Base-by-base conservation (phyloP, 2,113 vertebrate species). In the Cranoglanis bouderius region DNA sequence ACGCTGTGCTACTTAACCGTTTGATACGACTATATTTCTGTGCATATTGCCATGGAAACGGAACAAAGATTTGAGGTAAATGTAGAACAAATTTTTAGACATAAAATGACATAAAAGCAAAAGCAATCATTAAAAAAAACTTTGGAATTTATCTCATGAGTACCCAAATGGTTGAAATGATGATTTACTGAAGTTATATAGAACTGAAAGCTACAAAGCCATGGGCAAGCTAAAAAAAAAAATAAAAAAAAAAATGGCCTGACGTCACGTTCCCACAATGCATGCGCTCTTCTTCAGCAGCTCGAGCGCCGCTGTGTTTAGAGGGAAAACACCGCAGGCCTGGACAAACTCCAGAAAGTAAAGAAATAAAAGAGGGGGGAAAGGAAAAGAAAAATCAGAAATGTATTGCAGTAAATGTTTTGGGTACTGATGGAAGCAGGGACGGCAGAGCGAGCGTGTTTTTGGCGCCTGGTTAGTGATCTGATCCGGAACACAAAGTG, bases 231-330 rank as follows among this genome's bases (percentile, higher is more conserved):
- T 32, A 29, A 63, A 43, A 40, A 46, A 61, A 19, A 85, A 85
- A 63, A 38, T 16, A 57, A 16, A 26, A 38, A 86, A 84, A 70
- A 8, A 53, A 81, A 3, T 4, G 32, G 8, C 40, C 91, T 96
- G 95, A 96, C 96, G 96, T 96, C 95, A 96, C 89, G 92, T 91
- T 95, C 96, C 96, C 96, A 96, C 92, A 95, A 96, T 96, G 95
- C 96, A 93, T 91, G 93, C 92, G 95, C 94, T 93, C 91, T 78
- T 78, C 78, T 78, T 78, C 82, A 72, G 87, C 88, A 91, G 89
- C 90, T 94, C 90, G 92, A 92, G 94, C 93, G 92, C 94, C 90
- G 93, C 91, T 91, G 89, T 90, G 90, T 90, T 89, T 86, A 88
- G 90, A 91, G 90, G 92, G 90, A 87, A 87, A 92, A 86, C 89